Base-by-base conservation (phyloP, 2,113 vertebrate genomes). In the Amblyopsis rosae region DNA sequence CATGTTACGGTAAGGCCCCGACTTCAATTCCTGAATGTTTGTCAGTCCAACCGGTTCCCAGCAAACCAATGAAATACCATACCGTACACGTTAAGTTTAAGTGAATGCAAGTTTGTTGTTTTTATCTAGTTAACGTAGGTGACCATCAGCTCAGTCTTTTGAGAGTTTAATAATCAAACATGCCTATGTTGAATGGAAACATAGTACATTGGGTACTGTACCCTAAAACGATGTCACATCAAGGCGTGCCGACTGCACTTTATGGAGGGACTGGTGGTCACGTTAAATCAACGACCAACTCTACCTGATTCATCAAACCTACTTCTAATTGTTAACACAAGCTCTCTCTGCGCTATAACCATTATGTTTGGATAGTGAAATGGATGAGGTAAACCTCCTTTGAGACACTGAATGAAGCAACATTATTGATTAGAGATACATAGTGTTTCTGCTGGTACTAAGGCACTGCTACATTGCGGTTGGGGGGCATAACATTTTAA, bases 1-100 rank as follows among this genome's bases (percentile, higher is more conserved):
- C 41, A 66, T 35, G 26, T 53, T 3, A 26, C 26, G 26, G 26
- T 26, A 26, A 79, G 88, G 88, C 82, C 85, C 72, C 51, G 47
- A 6, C 48, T 62, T 64, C 62, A 73, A 56, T 59, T 67, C 51
- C 33, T 65, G 5, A 61, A n/a, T 60, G 70, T 46, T 48, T 75
- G 75, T 54, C 12, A 59, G 66, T 73, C 59, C 55, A 15, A 76
- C 62, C 61, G 65, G 72, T 57, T 79, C 1, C 7, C 69, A 54
- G 32, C 8, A n/a, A 8, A 8, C n/a, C 16, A 35, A 49, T 45
- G 49, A 59, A 41, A 41, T 41, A 8, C 35, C 35, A 41, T 41
- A 8, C 35, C 35, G 4, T 41, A 41, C 35, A 41, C 7, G 35
- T 41, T 41, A 41, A 5, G 35, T 41, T 41, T 1, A 41, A 41